These are phyloP conservation scores for Brachynemurus nebulosus DNA, from an alignment of 2,888 invertebrate species.

Conservation along the genomic window DNA sequence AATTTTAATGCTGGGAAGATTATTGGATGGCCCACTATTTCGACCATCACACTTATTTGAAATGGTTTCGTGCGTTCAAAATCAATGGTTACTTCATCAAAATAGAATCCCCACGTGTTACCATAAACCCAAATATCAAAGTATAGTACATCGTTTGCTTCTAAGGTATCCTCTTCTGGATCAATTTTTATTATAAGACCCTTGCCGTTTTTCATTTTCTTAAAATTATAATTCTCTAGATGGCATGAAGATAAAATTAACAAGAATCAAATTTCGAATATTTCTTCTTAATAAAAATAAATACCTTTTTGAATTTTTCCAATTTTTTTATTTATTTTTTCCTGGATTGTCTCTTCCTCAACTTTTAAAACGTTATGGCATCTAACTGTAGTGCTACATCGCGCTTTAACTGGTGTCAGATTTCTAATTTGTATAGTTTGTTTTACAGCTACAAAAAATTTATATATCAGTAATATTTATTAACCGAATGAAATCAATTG, in stretches of 20 bases:
- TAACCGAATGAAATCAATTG: no score
- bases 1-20: conserved; percentile 1
- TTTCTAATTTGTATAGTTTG: conserved; percentile 2
- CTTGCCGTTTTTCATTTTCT: no score
- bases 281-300: no score
- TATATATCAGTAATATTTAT: no score
- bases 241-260: no score
- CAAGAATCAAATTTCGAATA: no score
- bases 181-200: conserved; percentile 4
- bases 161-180: no score
- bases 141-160: not conserved
- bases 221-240: no score
- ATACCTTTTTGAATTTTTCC: no score
- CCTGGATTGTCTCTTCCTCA: no score
- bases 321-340: no score
- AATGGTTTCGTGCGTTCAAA: not conserved
- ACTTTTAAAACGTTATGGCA: no score
- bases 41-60: conserved; percentile 1
- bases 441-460: conserved; percentile 2
- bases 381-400: not conserved
- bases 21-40: conserved; percentile 6
- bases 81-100: conserved; percentile 4
- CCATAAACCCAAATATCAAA: conserved; percentile 7
- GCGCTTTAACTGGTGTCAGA: conserved; percentile 1
- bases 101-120: conserved; percentile 7